phyloP scores from a whole-genome alignment of 2,113 vertebrate species.

The Sander vitreus region DNA sequence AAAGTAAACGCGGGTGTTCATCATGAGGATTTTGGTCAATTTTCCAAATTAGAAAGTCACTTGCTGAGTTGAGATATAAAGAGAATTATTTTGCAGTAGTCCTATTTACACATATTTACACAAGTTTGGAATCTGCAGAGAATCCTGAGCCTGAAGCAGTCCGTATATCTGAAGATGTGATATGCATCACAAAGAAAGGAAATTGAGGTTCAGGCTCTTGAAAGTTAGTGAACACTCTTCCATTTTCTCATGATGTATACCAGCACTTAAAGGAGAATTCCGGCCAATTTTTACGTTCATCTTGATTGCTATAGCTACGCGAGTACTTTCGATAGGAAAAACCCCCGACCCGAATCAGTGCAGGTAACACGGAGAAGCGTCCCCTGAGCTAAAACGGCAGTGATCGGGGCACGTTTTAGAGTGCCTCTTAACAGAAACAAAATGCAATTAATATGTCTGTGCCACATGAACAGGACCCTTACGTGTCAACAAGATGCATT shows the following conservation, averaged over 20 bases:
- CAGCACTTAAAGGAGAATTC: no score
- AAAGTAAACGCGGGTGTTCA: slow-evolving; percentile 54
- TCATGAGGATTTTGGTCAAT: slow-evolving; percentile 30
- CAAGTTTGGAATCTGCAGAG: background rate
- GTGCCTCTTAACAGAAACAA: no score
- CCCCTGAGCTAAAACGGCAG: no score
- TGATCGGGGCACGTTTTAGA: no score
- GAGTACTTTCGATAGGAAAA: no score
- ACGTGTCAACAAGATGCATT: no score
- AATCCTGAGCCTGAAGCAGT: background rate
- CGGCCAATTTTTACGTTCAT: no score
- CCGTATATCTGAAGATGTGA: background rate
- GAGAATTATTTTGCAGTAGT: slow-evolving; percentile 11
- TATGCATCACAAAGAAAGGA: background rate
- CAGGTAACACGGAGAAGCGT: no score
- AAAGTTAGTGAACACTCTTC: background rate
- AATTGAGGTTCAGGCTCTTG: background rate
- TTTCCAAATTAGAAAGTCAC: slow-evolving; percentile 12
- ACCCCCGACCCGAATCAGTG: no score
- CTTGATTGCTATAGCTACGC: no score
- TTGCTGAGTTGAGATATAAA: slow-evolving; percentile 10
- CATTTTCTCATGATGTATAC: background rate
- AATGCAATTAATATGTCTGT: no score
- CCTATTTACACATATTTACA: background rate
- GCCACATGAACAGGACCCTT: no score